Base-by-base conservation (phyloP, 2,888 invertebrate genomes). In the Blastobasis adustella region DNA sequence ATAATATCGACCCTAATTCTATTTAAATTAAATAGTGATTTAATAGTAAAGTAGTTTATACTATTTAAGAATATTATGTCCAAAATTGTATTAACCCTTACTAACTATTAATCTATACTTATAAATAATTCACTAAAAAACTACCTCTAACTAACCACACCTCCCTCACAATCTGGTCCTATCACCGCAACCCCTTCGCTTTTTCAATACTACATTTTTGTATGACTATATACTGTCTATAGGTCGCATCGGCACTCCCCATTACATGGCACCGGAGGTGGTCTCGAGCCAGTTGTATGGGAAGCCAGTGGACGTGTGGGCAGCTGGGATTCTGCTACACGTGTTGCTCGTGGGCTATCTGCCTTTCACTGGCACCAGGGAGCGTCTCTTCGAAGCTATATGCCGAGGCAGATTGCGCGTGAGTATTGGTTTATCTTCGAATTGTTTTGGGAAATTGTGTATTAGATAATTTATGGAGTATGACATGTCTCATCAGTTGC, bases 241-340 rank as follows among this genome's bases (percentile, higher is more conserved):
- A 96, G 97, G 96, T 78, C 94, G 97, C 58, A 95, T 98, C 56
- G 98, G 98, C 42, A 97, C 97, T 53, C 97, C 98, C 9, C 97
- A 97, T 82, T 99, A 98, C 82, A 98, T 99, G 97, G 96, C 98
- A 1, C 99, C 99, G 0, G 99, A 99, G 88, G 96, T 99, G 59
- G 95, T 99, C 23, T 93, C 96, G 57, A 92, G 96, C 70, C 93
- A 96, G 79, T 92, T 96, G 65, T 97, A 96, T 86, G 95, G 96
- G 42, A 98, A 98, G 78, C 95, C 97, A 1, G 97, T 98, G 59
- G 99, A 99, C 82, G 96, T 99, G 54, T 99, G 99, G 99, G 96
- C 98, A 40, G 96, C 97, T 38, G 99, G 99, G 7, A 96, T 98
- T 50, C 90, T 99, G 66, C 90, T 99, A 46, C 98, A 98, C 79